Conservation (phyloP, 2,888 invertebrate species). For the Andrena minutula region DNA sequence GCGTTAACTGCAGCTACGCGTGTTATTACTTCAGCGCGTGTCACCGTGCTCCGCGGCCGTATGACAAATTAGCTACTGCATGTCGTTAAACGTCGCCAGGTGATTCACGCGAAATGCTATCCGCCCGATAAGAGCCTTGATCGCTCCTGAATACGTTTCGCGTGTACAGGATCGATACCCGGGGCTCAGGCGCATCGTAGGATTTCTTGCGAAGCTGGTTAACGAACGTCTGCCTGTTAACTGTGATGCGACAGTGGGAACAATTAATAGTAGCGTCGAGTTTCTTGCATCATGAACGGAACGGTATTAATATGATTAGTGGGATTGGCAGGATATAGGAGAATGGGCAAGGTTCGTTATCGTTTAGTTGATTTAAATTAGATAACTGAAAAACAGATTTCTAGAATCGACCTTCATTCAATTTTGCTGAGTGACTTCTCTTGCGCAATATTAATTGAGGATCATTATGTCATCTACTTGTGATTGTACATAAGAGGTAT, state of each 20-base stretch:
- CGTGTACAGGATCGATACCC: constrained; percentile 56
- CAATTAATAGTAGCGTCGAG: no score
- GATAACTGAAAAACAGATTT: no score
- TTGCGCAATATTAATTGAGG: background rate
- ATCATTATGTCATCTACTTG: background rate
- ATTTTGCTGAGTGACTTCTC: background rate
- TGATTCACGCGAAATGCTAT: constrained; percentile 74
- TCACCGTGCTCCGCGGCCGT: constrained; percentile 62
- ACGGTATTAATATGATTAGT: no score
- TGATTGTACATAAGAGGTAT: background rate
- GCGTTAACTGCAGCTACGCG: constrained; percentile 60
- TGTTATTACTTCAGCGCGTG: constrained; percentile 71
- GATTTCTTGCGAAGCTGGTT: constrained; percentile 37
- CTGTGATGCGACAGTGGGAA: no score
- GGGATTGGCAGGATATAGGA: no score
- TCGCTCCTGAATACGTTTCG: constrained; percentile 56
- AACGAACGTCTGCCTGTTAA: no score
- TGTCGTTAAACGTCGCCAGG: constrained; percentile 72
- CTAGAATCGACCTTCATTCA: no score
- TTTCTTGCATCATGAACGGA: no score
- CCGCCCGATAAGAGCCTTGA: constrained; percentile 67
- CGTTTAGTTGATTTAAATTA: no score
- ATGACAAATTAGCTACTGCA: constrained; percentile 72
- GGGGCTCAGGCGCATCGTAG: constrained; percentile 46
- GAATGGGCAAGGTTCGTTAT: no score